Evolutionary conservation across 2,888 invertebrate species (phyloP), one percentile per base, ranked within the genome.

Genomic region (Limnephilus lunatus): DNA sequence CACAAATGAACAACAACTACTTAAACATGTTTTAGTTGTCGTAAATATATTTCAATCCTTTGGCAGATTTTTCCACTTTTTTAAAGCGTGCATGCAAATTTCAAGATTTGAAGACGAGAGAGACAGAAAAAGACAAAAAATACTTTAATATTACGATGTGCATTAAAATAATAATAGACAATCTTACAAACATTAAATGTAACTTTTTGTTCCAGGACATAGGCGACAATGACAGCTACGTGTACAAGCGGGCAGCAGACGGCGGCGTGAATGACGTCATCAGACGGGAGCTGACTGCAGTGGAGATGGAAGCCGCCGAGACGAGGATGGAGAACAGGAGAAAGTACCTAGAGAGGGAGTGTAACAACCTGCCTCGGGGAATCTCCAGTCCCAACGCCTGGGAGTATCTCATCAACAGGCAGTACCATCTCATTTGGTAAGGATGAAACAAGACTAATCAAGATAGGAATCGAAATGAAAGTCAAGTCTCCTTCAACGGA

Each of bases 331-430:
- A 96, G 85, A 95, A 95, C 85, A 95, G 98, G 85, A 95, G 97
- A 89, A 96, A 96, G 90, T 97, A 96, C 94, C 94, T 97, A 94
- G 96, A 96, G 93, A 96, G 95, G 92, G 96, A 96, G 92, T 98
- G 98, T 94, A 95, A 96, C 96, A 94, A 96, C 96, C 94, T 96
- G 96, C 35, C 95, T 96, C 68, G 82, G 12, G 93, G 93, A 4
- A 81, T 92, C 32, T 97, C 97, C 94, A 97, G 97, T 94, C 97
- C 98, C 44, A 98, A 98, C 94, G 97, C 98, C 25, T 98, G 98
- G 98, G 98, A 98, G 95, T 98, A 98, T 95, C 96, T 98, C 94
- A 97, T 98, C 94, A 98, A 98, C 95, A 96, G 97, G 94, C 97
- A 98, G 94, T 97, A 98, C 95, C 98, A 97, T 95, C 96, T 98